Percentiles rank a stretch among this genome's conserved stretches.
These are phyloP conservation scores for Abscondita cerata DNA, from an alignment of 2,888 invertebrate species.

Conservation along the genomic window DNA sequence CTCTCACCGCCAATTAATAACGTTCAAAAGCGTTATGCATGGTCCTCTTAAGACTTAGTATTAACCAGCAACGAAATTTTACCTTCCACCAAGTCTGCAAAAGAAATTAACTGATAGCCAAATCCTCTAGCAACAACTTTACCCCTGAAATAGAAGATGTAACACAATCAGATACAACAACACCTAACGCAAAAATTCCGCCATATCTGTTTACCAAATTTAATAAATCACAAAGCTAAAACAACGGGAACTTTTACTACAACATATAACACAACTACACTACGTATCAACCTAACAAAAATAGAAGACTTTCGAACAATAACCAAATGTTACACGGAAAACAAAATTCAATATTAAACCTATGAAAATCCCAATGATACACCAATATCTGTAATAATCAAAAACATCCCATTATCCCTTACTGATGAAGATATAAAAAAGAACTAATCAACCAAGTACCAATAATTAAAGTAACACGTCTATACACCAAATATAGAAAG, in stretches of 20 bases:
- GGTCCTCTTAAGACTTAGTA: too few species aligned
- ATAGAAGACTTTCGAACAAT: slow-evolving; percentile 4
- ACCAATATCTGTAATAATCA: background rate
- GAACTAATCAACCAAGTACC: background rate
- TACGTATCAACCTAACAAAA: background rate
- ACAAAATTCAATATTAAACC: background rate
- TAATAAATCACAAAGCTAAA: slow-evolving; percentile 1
- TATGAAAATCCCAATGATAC: background rate
- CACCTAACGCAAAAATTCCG: too few species aligned
- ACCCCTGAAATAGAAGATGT: too few species aligned
- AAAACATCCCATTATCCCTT: background rate
- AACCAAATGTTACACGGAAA: background rate
- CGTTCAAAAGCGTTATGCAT: too few species aligned
- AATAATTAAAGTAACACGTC: background rate
- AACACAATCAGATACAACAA: too few species aligned
- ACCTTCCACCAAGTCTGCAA: too few species aligned
- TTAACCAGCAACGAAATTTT: too few species aligned
- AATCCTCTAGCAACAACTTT: too few species aligned
- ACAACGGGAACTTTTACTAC: background rate
- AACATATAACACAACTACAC: slow-evolving; percentile 11
- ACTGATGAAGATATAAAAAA: background rate
- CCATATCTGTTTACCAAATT: too few species aligned
- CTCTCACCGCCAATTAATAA: too few species aligned
- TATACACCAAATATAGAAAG: background rate
- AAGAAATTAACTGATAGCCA: too few species aligned